These are phyloP conservation scores for Takifugu ocellatus DNA, from an alignment of 2,797 vertebrate genomes.

Conservation along the genomic window DNA sequence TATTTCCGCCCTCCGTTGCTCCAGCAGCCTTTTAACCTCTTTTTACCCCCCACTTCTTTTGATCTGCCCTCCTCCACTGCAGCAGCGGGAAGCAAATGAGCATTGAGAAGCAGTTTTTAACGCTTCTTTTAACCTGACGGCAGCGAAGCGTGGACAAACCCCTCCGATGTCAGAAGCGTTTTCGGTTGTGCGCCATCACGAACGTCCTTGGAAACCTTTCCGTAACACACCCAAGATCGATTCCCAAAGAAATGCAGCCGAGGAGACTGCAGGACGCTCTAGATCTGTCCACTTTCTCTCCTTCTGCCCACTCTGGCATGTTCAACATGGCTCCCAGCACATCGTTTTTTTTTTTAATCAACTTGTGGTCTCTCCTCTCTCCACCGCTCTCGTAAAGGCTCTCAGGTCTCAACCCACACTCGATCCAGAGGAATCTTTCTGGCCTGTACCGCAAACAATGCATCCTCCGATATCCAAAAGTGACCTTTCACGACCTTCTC, in stretches of 20 bases:
- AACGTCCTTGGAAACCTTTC: background rate
- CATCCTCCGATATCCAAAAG: conserved; percentile 43
- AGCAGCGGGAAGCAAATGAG: conserved; percentile 36
- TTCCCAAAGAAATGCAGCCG: conserved; percentile 2
- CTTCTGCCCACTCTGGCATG: conserved; percentile 28
- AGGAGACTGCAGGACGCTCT: conserved; percentile 6
- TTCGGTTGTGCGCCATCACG: conserved; percentile 1
- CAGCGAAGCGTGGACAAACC: conserved; percentile 20
- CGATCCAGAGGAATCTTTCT: conserved; percentile 37
- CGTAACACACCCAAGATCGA: background rate
- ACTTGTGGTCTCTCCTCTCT: conserved; percentile 5
- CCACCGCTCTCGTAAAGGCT: conserved; percentile 32
- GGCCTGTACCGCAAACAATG: conserved; percentile 7
- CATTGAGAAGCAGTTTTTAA: conserved; percentile 39
- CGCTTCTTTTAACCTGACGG: conserved; percentile 19
- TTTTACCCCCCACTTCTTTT: conserved; percentile 35
- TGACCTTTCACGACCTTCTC: conserved; percentile 27
- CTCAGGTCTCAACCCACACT: conserved; percentile 31
- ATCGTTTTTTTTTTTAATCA: conserved; percentile 66
- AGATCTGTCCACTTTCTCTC: conserved; percentile 39
- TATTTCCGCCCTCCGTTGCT: conserved; percentile 21
- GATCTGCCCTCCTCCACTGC: conserved; percentile 17
- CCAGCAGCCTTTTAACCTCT: conserved; percentile 29
- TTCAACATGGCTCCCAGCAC: conserved; percentile 57
- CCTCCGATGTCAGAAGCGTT: conserved; percentile 31